Evolutionary conservation across 2,797 vertebrate species (phyloP).

Genomic region (Momotus momota): DNA sequence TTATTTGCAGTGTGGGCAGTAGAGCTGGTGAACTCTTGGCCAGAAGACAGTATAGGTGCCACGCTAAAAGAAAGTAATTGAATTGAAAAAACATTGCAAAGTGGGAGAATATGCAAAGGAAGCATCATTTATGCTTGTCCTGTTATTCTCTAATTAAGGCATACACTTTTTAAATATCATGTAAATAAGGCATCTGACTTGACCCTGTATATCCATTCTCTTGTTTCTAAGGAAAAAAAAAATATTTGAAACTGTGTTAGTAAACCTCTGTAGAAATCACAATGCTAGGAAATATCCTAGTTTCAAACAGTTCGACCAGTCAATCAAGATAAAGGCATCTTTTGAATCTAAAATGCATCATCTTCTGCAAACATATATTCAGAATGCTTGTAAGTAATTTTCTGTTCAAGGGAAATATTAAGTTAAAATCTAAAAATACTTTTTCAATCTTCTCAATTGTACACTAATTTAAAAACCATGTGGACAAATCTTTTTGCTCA

Average conservation of each 20-base stretch:
- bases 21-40: not conserved
- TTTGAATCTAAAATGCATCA: not conserved
- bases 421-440: not conserved
- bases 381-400: not conserved
- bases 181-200: not conserved
- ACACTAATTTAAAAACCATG: not conserved
- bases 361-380: not conserved
- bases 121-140: not conserved
- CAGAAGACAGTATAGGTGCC: not conserved
- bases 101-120: not conserved
- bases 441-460: not conserved
- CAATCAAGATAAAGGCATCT: not conserved
- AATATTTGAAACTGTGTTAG: not conserved
- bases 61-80: not conserved
- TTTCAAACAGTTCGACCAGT: not conserved
- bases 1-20: not conserved
- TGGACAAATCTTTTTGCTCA: not conserved
- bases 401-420: not conserved
- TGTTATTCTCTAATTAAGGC: not conserved
- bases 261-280: not conserved
- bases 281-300: not conserved
- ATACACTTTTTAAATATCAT: not conserved
- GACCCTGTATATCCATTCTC: not conserved
- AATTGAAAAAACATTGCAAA: not conserved
- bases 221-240: not conserved